phyloP scores from a whole-genome alignment of 2,888 invertebrate genomes.

The Tinea pellionella region DNA sequence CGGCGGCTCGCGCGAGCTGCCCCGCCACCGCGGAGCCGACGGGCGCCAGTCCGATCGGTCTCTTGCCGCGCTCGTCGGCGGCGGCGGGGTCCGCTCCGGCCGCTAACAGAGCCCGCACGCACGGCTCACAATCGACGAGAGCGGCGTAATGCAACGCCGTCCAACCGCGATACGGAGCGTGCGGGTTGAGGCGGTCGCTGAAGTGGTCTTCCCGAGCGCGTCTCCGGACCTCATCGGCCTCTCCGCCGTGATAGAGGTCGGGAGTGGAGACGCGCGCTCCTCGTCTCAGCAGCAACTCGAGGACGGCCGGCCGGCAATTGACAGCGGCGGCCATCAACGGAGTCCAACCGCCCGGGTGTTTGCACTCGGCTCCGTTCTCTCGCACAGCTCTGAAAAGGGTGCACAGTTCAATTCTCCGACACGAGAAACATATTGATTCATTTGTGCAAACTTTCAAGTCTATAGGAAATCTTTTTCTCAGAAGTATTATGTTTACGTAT shows the following conservation, averaged over 20 bases:
- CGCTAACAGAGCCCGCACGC: slow-evolving; percentile 75
- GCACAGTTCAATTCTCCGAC: too few species aligned
- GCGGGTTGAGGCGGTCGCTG: slow-evolving; percentile 86
- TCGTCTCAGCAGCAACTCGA: slow-evolving; percentile 72
- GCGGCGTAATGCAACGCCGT: slow-evolving; percentile 91
- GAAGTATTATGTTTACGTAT: too few species aligned
- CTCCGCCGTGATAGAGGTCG: slow-evolving; percentile 42
- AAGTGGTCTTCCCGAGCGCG: slow-evolving; percentile 90
- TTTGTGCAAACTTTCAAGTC: too few species aligned
- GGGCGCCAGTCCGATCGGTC: slow-evolving; percentile 56
- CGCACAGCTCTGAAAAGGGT: slow-evolving; percentile 26
- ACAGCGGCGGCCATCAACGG: slow-evolving; percentile 87
- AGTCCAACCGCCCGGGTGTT: slow-evolving; percentile 88
- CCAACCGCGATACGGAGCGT: slow-evolving; percentile 89
- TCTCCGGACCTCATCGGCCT: slow-evolving; percentile 93
- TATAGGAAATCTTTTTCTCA: too few species aligned
- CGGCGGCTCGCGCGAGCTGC: slow-evolving; percentile 69
- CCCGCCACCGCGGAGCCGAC: slow-evolving; percentile 73
- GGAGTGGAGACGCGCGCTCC: slow-evolving; percentile 81
- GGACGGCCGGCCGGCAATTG: slow-evolving; percentile 74
- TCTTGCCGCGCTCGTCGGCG: slow-evolving; percentile 80
- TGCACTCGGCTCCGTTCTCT: slow-evolving; percentile 70
- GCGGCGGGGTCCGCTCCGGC: slow-evolving; percentile 85
- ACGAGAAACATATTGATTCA: too few species aligned
- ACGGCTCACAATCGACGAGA: slow-evolving; percentile 74